phyloP scores from a whole-genome alignment of 2,797 vertebrate genomes.

The Serranus cabrilla region DNA sequence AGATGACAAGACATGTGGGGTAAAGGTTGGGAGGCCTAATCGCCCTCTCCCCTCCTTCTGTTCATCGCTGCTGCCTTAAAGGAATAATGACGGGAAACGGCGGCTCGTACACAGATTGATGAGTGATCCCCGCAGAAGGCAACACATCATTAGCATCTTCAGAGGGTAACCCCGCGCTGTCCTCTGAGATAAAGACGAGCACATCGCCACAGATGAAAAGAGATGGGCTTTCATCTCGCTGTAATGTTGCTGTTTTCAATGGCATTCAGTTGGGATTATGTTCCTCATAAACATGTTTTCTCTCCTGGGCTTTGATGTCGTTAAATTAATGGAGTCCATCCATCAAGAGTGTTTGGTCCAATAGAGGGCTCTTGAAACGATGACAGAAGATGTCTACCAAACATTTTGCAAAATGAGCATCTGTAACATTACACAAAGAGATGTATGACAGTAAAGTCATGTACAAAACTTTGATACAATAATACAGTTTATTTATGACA shows the following conservation, averaged over 20 bases:
- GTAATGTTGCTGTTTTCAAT: constrained; percentile 56
- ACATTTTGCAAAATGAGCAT: constrained; percentile 37
- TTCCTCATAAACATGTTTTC: constrained; percentile 62
- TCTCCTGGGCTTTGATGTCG: constrained; percentile 71
- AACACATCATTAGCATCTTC: constrained; percentile 70
- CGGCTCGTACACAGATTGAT: constrained; percentile 63
- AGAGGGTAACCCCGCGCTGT: constrained; percentile 40
- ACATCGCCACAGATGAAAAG: constrained; percentile 60
- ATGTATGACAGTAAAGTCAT: not conserved
- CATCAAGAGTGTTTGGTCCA: constrained; percentile 52
- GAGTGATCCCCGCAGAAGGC: constrained; percentile 67
- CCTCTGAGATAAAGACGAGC: constrained; percentile 44
- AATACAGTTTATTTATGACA: not conserved
- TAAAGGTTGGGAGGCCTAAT: constrained; percentile 44
- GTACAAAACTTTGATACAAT: not conserved
- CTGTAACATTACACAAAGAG: constrained; percentile 4
- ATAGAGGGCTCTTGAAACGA: constrained; percentile 45
- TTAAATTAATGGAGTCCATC: constrained; percentile 70
- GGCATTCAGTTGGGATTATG: constrained; percentile 56
- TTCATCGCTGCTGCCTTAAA: constrained; percentile 39
- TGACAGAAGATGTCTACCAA: constrained; percentile 27
- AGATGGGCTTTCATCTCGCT: constrained; percentile 66
- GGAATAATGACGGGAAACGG: constrained; percentile 58
- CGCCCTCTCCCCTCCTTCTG: constrained; percentile 18
- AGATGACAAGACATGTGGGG: constrained; percentile 35